Conservation (phyloP, 2,797 vertebrate genomes). For the Coregonus suidteri region DNA sequence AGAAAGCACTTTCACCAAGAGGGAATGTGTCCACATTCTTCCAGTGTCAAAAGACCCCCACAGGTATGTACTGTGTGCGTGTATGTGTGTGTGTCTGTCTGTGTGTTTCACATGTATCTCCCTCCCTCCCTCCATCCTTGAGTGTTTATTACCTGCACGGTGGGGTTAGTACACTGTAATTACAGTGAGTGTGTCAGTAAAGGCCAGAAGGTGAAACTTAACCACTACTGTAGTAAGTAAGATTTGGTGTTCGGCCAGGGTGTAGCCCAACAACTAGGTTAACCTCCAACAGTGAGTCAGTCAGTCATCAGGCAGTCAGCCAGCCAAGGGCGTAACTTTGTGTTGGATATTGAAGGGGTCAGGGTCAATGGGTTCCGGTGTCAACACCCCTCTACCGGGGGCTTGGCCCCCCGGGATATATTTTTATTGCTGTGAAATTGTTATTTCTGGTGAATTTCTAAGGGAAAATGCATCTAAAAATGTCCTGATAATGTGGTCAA, state of each 20-base stretch:
- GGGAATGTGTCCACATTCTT: conserved; percentile 99
- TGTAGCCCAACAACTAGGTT: conserved; percentile 56
- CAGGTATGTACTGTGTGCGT: conserved; percentile 79
- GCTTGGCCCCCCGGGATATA: too few species aligned
- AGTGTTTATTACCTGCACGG: conserved; percentile 20
- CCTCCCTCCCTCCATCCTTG: too few species aligned
- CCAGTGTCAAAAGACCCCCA: conserved; percentile 98
- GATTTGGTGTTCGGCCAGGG: conserved; percentile 35
- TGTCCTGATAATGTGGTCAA: too few species aligned
- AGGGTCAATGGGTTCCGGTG: too few species aligned
- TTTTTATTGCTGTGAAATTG: too few species aligned
- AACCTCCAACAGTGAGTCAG: conserved; percentile 53
- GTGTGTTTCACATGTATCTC: too few species aligned
- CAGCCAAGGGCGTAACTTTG: too few species aligned
- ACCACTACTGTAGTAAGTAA: background rate
- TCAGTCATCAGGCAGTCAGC: conserved; percentile 54
- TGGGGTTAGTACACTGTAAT: conserved; percentile 50
- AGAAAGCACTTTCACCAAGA: conserved; percentile 99
- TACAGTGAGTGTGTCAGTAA: conserved; percentile 28
- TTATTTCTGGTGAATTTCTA: too few species aligned
- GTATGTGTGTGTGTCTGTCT: too few species aligned
- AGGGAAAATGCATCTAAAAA: too few species aligned
- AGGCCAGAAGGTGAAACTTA: conserved; percentile 12
- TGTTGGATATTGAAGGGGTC: too few species aligned
- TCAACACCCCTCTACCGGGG: too few species aligned